Evolutionary conservation across 2,113 vertebrate species (phyloP), one percentile per base, ranked within the genome.

Genomic region (Trichomycterus rosablanca): DNA sequence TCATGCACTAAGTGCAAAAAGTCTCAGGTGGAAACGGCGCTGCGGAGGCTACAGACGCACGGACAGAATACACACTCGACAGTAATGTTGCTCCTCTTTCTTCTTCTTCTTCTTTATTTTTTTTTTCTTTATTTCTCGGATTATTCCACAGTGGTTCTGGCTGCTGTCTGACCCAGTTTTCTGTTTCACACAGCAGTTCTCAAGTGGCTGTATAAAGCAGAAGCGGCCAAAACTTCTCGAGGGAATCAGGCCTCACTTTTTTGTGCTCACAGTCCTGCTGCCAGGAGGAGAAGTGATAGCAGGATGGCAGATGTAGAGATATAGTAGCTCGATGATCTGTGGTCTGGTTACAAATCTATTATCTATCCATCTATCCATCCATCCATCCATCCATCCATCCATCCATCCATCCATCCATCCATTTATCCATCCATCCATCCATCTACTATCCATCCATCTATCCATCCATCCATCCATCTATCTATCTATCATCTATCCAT

Each of bases 81-180:
- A 11, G 30, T 52, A 6, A 15, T 34, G 2, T 28, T 55, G 37
- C 18, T 16, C 19, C 23, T 50, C 14, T 46, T 53, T n/a, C n/a
- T n/a, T n/a, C n/a, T n/a, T n/a, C n/a, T n/a, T n/a, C n/a, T n/a
- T n/a, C n/a, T n/a, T n/a, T n/a, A n/a, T n/a, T n/a, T n/a, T n/a
- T n/a, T n/a, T 39, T 18, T 42, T 30, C 52, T 30, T 19, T 14
- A 3, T 5, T 11, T n/a, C 50, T 6, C 46, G 35, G 34, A 22
- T 14, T 22, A 22, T 42, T 49, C 35, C 43, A 40, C 44, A 20
- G 26, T 28, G 12, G 30, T 28, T 65, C 58, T 51, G 62, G 61
- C 63, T 67, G 35, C 72, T 51, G 70, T 68, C 68, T 84, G 83
- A 86, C 83, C 83, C 80, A 86, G 55, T 83, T 86, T 55, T 56